Evolutionary conservation across 2,113 vertebrate species (phyloP).

Genomic region (Meriones unguiculatus): DNA sequence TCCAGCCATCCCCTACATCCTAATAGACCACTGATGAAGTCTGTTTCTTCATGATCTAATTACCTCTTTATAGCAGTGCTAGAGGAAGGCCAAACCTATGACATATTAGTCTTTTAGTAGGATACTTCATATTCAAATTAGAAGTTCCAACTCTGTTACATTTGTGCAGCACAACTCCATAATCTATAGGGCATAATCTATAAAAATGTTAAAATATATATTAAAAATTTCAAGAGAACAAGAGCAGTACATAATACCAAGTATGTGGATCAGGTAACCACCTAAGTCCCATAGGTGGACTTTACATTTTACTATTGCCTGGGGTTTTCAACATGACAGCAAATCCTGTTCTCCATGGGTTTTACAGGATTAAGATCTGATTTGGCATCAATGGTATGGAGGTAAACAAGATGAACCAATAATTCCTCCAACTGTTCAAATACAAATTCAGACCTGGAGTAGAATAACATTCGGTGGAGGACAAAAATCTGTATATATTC

Average conservation of each 20-base stretch:
- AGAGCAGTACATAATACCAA: background rate
- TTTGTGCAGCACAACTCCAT: background rate
- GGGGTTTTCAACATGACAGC: slow-evolving; percentile 21
- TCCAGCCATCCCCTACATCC: background rate
- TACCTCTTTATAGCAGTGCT: background rate
- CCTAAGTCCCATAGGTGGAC: background rate
- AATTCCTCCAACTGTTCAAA: background rate
- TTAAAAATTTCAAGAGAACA: slow-evolving; percentile 14
- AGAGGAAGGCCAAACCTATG: background rate
- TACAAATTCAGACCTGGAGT: background rate
- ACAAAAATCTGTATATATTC: slow-evolving; percentile 30
- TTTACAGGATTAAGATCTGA: slow-evolving; percentile 38
- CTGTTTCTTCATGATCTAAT: background rate
- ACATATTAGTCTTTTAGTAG: background rate
- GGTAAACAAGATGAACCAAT: background rate
- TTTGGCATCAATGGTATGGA: background rate
- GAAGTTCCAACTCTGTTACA: slow-evolving; percentile 28
- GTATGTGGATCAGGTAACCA: background rate
- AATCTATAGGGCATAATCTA: slow-evolving; percentile 10
- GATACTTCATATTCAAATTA: background rate
- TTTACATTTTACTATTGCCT: slow-evolving; percentile 9
- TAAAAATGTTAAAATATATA: background rate
- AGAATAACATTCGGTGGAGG: background rate
- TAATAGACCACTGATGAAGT: background rate
- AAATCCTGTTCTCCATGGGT: slow-evolving; percentile 24